phyloP scores from a whole-genome alignment of 2,797 vertebrate species.

The Oreochromis mossambicus region DNA sequence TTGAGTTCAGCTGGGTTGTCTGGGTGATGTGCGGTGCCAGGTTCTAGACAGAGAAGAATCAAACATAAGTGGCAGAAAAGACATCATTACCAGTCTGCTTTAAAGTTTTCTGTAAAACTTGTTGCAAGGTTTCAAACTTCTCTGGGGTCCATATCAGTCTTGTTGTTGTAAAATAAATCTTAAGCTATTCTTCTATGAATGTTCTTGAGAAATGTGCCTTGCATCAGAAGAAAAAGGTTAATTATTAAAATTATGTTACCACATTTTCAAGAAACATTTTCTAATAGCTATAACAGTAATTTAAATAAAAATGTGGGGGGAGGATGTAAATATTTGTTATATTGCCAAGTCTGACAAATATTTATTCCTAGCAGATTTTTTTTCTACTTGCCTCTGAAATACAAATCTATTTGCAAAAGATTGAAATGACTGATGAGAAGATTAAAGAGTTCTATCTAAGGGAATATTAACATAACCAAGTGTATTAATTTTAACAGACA shows the following conservation, averaged over 20 bases:
- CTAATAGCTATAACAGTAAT: not conserved
- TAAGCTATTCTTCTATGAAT: not conserved
- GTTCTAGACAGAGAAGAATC: not conserved
- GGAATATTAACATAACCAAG: not conserved
- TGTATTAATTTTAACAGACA: not conserved
- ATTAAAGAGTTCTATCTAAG: not conserved
- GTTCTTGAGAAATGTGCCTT: not conserved
- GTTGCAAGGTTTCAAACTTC: not conserved
- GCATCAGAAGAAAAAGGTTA: not conserved
- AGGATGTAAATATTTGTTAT: not conserved
- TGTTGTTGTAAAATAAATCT: not conserved
- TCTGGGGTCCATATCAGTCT: not conserved
- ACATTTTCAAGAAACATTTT: not conserved
- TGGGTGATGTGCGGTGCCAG: not conserved
- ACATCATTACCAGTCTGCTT: not conserved
- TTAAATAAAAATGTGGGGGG: not conserved
- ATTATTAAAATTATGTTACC: not conserved
- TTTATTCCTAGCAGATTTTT: not conserved
- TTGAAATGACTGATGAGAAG: not conserved
- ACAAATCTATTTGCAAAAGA: not conserved
- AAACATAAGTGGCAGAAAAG: not conserved
- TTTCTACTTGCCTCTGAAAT: not conserved
- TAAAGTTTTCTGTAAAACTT: not conserved
- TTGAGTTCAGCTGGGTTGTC: not conserved
- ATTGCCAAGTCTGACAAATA: not conserved